Evolutionary conservation across 2,888 invertebrate species (phyloP).

Genomic region (Platyscelio sp.): DNA sequence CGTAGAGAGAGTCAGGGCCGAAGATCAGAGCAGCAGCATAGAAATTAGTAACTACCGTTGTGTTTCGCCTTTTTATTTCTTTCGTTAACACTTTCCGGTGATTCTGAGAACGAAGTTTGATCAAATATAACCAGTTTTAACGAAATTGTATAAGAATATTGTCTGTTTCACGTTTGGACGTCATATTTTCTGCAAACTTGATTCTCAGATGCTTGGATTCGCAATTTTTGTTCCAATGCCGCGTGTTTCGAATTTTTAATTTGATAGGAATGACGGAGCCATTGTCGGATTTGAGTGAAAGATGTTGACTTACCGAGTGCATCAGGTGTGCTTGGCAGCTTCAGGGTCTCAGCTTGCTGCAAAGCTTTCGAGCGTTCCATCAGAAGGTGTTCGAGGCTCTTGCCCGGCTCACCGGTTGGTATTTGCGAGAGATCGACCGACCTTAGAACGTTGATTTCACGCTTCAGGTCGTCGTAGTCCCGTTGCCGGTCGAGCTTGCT

Average conservation of each 20-base stretch:
- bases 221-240: too few relatives aligned
- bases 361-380: constrained; percentile 92
- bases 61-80: constrained; percentile 17
- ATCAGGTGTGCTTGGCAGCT: constrained; percentile 85
- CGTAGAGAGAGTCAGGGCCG: constrained; percentile 84
- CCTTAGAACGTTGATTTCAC: constrained; percentile 94
- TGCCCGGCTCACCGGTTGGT: constrained; percentile 86
- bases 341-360: constrained; percentile 87
- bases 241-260: background rate
- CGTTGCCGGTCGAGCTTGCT: constrained; percentile 94
- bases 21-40: constrained; percentile 84
- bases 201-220: constrained; percentile 21
- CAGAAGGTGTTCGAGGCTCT: constrained; percentile 89
- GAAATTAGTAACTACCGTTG: constrained; percentile 76
- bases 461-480: constrained; percentile 97
- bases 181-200: constrained; percentile 56
- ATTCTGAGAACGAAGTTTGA: constrained; percentile 53
- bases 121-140: constrained; percentile 29
- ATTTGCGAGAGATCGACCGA: constrained; percentile 90
- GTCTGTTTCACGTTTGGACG: background rate
- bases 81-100: constrained; percentile 15
- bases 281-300: constrained; percentile 1
- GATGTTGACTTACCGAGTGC: constrained; percentile 82
- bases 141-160: background rate
- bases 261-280: background rate